A percentile compares a stretch with the other conserved stretches of the same genome.
These are phyloP conservation scores for Scomber scombrus DNA, from an alignment of 2,113 vertebrate genomes.

Conservation along the genomic window DNA sequence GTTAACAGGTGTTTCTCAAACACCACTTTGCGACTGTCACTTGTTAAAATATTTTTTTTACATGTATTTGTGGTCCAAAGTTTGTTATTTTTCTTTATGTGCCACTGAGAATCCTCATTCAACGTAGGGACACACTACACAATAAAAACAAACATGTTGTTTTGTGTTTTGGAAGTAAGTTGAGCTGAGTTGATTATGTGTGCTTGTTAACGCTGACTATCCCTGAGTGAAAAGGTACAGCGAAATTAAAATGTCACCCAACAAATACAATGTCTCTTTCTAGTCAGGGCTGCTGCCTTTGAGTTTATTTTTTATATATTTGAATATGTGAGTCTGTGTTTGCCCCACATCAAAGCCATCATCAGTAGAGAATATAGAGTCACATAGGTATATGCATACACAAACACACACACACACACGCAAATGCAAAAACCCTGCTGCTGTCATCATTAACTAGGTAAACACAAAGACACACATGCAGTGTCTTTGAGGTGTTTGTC, in stretches of 20 bases:
- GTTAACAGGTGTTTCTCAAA: conserved; percentile 7
- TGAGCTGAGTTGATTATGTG: conserved; percentile 32
- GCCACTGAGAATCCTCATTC: conserved; percentile 1
- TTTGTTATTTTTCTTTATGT: conserved; percentile 19
- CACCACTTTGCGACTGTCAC: not conserved
- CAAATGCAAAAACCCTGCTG: not conserved
- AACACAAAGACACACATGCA: conserved; percentile 26
- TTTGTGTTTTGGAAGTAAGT: not conserved
- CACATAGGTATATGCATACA: conserved; percentile 36
- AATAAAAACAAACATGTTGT: not conserved
- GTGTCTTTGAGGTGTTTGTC: conserved; percentile 42
- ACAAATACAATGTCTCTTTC: conserved; percentile 9
- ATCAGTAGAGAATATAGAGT: conserved; percentile 43
- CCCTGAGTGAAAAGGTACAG: conserved; percentile 15
- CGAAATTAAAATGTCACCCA: conserved; percentile 45
- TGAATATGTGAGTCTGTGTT: conserved; percentile 1
- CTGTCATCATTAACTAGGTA: conserved; percentile 51
- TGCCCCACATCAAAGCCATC: conserved; percentile 49
- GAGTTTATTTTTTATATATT: not conserved
- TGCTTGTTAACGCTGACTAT: conserved; percentile 35
- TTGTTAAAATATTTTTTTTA: conserved; percentile 13
- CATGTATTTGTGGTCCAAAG: conserved; percentile 31
- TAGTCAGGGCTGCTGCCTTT: not conserved
- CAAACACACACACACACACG: not conserved
- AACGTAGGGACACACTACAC: not conserved